A percentile compares a stretch with the other conserved stretches of the same genome.
These are phyloP conservation scores for Henicopernis longicauda DNA, from an alignment of 2,113 vertebrate species.

Conservation along the genomic window DNA sequence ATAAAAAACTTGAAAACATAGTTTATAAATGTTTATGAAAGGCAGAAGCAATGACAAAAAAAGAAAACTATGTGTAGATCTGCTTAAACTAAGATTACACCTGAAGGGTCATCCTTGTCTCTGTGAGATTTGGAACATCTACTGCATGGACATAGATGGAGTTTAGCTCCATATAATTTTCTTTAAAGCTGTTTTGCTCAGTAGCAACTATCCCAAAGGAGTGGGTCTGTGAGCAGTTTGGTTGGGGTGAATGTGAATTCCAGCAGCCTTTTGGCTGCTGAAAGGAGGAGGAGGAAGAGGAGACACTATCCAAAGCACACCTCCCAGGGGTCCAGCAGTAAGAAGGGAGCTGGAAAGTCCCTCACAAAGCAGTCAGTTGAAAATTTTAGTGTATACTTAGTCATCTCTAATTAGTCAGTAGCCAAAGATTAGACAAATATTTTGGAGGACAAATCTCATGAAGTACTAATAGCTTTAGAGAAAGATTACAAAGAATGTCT, in stretches of 20 bases:
- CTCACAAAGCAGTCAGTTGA: neutral
- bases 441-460: neutral
- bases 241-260: neutral
- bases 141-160: neutral
- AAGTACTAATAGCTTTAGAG: neutral
- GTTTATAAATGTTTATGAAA: neutral
- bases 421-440: neutral
- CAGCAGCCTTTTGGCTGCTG: neutral
- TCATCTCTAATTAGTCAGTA: neutral
- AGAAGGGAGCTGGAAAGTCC: neutral
- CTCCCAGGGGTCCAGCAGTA: neutral
- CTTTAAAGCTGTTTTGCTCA: neutral
- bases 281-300: neutral
- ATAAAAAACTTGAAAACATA: neutral
- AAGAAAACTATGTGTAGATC: neutral
- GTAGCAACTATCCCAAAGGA: neutral
- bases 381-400: neutral
- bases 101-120: neutral
- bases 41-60: neutral
- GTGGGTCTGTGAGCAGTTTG: neutral
- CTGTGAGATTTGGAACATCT: neutral
- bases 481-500: neutral
- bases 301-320: neutral
- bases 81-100: neutral
- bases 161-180: neutral